Conservation (phyloP, 2,888 invertebrate species). For the Hydropsyche betteni region DNA sequence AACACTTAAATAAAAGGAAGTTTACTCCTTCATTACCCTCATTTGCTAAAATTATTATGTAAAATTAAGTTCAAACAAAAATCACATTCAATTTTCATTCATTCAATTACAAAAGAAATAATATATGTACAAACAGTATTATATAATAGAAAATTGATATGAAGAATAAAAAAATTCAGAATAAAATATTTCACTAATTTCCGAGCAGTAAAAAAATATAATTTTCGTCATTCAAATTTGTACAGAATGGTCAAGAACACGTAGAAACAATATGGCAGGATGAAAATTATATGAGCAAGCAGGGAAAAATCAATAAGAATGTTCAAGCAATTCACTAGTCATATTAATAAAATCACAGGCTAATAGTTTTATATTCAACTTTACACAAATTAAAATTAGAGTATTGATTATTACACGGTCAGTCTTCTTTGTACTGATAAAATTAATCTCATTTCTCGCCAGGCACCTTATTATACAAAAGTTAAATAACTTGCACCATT, state of each 20-base stretch:
- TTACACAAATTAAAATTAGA: constrained; percentile 12
- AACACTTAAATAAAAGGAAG: too few relatives aligned
- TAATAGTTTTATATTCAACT: constrained; percentile 3
- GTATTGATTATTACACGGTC: constrained; percentile 15
- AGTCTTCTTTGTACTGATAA: constrained; percentile 30
- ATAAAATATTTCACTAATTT: background rate
- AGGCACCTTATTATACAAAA: constrained; percentile 8
- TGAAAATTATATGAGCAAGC: background rate
- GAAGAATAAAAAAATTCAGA: background rate
- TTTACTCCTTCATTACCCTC: too few relatives aligned
- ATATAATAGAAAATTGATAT: background rate
- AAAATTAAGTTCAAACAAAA: too few relatives aligned
- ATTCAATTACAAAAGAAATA: too few relatives aligned
- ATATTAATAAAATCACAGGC: constrained; percentile 28
- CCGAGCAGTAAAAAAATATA: constrained; percentile 22
- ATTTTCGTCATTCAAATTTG: background rate
- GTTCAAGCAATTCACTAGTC: constrained; percentile 4
- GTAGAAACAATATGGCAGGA: constrained; percentile 8
- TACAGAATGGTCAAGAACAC: background rate
- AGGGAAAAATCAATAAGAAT: background rate
- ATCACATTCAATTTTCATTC: too few relatives aligned
- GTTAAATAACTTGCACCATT: constrained; percentile 21
- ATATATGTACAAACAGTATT: too few relatives aligned
- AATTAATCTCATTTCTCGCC: constrained; percentile 21
- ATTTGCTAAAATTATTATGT: too few relatives aligned